Conservation (phyloP, 2,113 vertebrate species). For the Romanogobio albipinnatus region DNA sequence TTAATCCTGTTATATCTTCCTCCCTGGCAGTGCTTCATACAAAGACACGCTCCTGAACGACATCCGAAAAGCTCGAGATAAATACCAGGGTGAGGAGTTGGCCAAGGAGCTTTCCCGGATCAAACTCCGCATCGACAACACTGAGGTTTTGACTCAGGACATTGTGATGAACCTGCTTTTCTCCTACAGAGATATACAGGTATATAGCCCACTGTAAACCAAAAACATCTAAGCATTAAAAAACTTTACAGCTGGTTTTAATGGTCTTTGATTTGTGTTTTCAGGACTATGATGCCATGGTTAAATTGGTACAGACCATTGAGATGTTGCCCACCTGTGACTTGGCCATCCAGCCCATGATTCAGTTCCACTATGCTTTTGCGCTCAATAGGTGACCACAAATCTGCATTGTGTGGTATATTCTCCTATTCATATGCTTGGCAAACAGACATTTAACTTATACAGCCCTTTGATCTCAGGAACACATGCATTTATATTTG, state of each 20-base stretch:
- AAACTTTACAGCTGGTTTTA: background rate
- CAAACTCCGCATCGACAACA: constrained; percentile 92
- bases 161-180: constrained; percentile 94
- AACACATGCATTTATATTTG: constrained; percentile 36
- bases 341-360: constrained; percentile 90
- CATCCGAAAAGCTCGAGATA: constrained; percentile 91
- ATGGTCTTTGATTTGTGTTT: background rate
- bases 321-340: constrained; percentile 93
- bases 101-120: constrained; percentile 90
- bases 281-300: constrained; percentile 96
- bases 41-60: constrained; percentile 92
- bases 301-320: constrained; percentile 92
- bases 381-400: constrained; percentile 88
- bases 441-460: constrained; percentile 16
- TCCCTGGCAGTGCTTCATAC: constrained; percentile 79
- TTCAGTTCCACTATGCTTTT: constrained; percentile 96
- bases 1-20: background rate
- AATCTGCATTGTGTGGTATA: constrained; percentile 36
- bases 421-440: constrained; percentile 32
- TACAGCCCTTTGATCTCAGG: background rate
- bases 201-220: constrained; percentile 55
- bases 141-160: constrained; percentile 90
- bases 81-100: constrained; percentile 92
- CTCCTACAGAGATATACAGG: constrained; percentile 97
- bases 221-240: background rate